Conservation (phyloP, 2,888 invertebrate genomes). For the Hirtodrosophila duncani region DNA sequence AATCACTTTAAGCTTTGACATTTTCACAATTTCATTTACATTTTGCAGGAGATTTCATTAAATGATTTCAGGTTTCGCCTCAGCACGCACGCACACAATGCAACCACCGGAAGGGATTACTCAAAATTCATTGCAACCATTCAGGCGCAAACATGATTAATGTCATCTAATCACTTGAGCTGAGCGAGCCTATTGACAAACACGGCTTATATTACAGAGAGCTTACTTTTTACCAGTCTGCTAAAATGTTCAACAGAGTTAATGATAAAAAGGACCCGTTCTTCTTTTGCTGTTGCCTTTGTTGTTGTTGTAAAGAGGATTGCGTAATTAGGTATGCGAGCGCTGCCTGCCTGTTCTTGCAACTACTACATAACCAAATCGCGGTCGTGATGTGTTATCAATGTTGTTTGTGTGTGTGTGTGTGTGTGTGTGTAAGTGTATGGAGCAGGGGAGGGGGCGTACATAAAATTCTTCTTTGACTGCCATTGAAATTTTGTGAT, state of each 20-base stretch:
- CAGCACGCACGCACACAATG: neutral
- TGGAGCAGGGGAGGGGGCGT: no score
- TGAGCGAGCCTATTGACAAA: no score
- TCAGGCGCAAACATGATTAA: conserved; percentile 33
- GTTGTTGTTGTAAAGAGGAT: neutral
- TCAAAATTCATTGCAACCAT: neutral
- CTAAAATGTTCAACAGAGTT: no score
- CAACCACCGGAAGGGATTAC: neutral
- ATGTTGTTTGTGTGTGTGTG: no score
- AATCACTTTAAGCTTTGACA: conserved; percentile 22
- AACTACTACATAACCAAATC: no score
- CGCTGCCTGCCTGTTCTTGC: no score
- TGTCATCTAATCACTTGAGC: conserved; percentile 21
- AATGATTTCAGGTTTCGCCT: conserved; percentile 19
- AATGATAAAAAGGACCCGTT: no score
- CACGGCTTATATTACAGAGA: no score
- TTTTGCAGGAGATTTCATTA: conserved; percentile 7
- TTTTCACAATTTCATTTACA: conserved; percentile 2
- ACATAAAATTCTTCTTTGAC: neutral
- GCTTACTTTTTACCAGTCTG: no score
- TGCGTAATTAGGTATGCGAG: conserved; percentile 6
- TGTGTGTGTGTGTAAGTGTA: no score
- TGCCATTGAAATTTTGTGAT: conserved; percentile 10
- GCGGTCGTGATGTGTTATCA: no score
- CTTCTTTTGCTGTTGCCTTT: no score